Conservation (phyloP, 2,113 vertebrate genomes). For the Ursus arctos region DNA sequence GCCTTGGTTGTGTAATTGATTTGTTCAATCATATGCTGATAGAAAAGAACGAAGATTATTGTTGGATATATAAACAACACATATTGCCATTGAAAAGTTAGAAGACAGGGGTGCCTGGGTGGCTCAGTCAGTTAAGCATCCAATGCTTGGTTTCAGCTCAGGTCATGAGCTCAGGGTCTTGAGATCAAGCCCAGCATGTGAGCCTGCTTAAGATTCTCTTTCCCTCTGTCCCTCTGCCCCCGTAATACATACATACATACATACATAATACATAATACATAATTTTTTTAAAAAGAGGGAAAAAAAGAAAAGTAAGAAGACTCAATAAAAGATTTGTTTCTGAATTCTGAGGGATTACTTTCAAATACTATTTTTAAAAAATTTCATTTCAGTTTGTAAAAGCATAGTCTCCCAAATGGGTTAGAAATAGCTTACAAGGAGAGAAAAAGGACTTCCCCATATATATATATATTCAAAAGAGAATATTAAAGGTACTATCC, state of each 20-base stretch:
- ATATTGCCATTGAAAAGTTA: not conserved
- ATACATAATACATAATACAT: not conserved
- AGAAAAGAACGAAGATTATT: not conserved
- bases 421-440: not conserved
- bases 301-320: not conserved
- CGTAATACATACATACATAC: not conserved
- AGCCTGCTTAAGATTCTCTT: no score
- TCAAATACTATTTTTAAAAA: not conserved
- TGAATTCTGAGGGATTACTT: not conserved
- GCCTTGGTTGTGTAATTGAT: not conserved
- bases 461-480: not conserved
- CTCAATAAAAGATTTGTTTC: not conserved
- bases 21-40: not conserved
- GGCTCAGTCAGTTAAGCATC: not conserved
- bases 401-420: not conserved
- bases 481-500: not conserved
- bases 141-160: not conserved
- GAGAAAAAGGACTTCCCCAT: not conserved
- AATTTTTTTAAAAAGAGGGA: not conserved
- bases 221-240: not conserved
- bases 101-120: not conserved
- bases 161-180: not conserved
- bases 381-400: constrained; percentile 32
- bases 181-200: not conserved
- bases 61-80: not conserved